Evolutionary conservation across 2,888 invertebrate species (phyloP), one percentile per base, ranked within the genome.

Genomic region (Geophilus truncorum): DNA sequence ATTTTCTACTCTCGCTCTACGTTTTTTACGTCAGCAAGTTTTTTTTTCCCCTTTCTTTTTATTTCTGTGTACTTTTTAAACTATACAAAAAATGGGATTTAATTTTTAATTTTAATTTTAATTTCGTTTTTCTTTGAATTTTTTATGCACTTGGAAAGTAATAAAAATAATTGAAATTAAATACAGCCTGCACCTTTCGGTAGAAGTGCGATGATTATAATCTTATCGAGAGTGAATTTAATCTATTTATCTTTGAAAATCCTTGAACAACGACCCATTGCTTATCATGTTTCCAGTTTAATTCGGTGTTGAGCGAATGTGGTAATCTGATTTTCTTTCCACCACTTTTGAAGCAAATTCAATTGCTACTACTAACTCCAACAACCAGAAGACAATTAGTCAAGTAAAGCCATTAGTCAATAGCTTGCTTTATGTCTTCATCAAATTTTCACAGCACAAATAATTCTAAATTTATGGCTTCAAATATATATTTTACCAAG

Each of bases 331-430:
- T 70, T 70, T 70, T 70, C 70, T 70, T 70, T 25, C 12, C 70
- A 25, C 70, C 70, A 70, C 70, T 70, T 70, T 70, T 23, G 15
- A 12, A 57, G 70, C 28, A 70, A 70, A 70, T 70, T 70, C 70
- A 70, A 70, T 70, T 70, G 70, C 25, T 12, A 70, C 70, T 70
- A 10, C 28, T 15, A 70, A 28, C 12, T 70, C 25, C 70, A 70
- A 23, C 70, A 70, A 70, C 70, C 70, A 70, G 25, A 70, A 70
- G 70, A 70, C 70, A 70, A 70, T 70, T 70, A 70, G 10, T 70
- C 70, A 70, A 70, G 57, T 12, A 70, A 70, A 23, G 21, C 57
- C 23, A 23, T 70, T 70, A 7, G 25, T 70, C 25, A 70, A 12
- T 23, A n/a, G n/a, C 0, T 23, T 45, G 15, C 4, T n/a, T 45